Base-by-base conservation (phyloP, 2,888 invertebrate species). In the Drosophila putrida region DNA sequence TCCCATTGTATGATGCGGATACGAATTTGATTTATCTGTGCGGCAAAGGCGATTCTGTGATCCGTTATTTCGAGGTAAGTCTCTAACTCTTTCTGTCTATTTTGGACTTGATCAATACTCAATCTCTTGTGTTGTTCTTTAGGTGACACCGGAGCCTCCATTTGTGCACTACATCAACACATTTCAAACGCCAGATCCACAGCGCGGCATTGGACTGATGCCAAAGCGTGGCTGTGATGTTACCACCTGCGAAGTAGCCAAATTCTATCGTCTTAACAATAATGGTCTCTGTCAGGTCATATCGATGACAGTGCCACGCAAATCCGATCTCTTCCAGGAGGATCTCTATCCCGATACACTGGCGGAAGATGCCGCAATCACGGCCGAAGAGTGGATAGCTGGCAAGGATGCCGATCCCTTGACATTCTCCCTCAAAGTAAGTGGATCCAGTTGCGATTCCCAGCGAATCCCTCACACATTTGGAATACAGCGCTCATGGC, bases 31-130 rank as follows among this genome's bases (percentile, higher is more conserved):
- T 99, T 84, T 99, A 95, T 93, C 94, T 99, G 51, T 99, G 98
- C 92, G 99, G 99, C 78, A 99, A 99, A 95, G 99, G 99, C 51
- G 99, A 99, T 94, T 98, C 98, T 59, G 98, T 98, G 84, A 98
- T 99, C 88, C 95, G 98, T 78, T 98, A 98, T 93, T 98, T 97
- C 92, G 98, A 95, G 94, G 95, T 94, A 39, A 27, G 62, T 31
- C n/a, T n/a, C n/a, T n/a, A n/a, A 20, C 4, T 2, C 4, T 9
- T 4, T 3, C n/a, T 6, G 31, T 31, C 3, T 6, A 2, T 31
- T 9, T 31, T 6, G 13, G 25, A 27, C 0, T 6, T 15, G 31
- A 39, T 36, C 8, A 43, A 9, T 13, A 44, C 20, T 20, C 20
- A 20, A 20, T 31, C 31, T 50, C 33, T 10, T 8, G 1, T 55